Conservation (phyloP, 2,888 invertebrate genomes). For the Ophion ventricosus region DNA sequence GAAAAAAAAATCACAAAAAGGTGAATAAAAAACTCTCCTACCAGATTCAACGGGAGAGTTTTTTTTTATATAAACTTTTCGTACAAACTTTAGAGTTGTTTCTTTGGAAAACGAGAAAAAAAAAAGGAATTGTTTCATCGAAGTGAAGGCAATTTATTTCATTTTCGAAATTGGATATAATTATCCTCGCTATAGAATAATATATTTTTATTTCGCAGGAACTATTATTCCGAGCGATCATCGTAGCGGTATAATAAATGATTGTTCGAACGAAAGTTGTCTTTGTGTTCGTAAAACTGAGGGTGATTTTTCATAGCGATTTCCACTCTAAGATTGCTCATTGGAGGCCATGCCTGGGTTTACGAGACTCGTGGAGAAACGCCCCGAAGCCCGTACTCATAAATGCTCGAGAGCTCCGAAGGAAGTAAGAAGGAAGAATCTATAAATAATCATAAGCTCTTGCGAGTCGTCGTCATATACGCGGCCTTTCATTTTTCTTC, state of each 20-base stretch:
- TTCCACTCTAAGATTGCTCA: constrained; percentile 18
- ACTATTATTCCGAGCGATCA: background rate
- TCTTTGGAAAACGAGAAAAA: background rate
- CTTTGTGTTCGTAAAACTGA: constrained; percentile 8
- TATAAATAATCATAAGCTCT: constrained; percentile 55
- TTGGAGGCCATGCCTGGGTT: constrained; percentile 22
- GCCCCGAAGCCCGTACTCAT: constrained; percentile 34
- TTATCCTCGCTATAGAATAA: background rate
- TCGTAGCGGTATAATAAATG: background rate
- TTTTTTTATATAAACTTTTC: no score
- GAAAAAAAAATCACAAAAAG: background rate
- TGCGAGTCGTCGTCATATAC: constrained; percentile 32
- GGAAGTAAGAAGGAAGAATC: constrained; percentile 51
- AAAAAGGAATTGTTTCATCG: background rate
- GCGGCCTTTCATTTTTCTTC: background rate
- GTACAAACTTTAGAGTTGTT: no score
- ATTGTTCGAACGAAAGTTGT: background rate
- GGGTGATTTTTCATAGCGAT: constrained; percentile 19
- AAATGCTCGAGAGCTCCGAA: constrained; percentile 25
- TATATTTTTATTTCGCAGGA: background rate
- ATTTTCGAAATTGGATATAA: background rate
- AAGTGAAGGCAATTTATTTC: background rate
- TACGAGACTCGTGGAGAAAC: constrained; percentile 23
- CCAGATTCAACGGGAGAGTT: no score
- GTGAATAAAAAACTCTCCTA: background rate